Evolutionary conservation across 2,888 invertebrate genomes (phyloP).

Genomic region (Platynereis dumerilii): DNA sequence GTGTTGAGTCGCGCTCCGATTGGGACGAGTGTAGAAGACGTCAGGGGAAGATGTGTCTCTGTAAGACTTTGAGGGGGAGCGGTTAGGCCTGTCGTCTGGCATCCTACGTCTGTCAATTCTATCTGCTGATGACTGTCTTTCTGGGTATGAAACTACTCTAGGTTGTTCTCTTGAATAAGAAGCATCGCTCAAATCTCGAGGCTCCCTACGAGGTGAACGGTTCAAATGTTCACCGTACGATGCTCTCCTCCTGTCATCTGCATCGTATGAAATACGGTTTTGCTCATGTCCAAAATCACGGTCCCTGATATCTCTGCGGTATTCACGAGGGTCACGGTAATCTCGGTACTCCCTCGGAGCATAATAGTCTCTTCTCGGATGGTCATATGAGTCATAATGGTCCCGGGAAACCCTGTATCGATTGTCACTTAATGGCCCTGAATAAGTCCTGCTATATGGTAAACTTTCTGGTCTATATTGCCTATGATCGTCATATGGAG

Average conservation of each 20-base stretch:
- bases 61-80: conserved; percentile 14
- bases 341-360: conserved; percentile 1
- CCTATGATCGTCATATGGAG: background rate
- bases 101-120: no score
- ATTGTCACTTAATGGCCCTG: no score
- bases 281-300: no score
- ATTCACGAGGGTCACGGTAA: background rate
- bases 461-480: background rate
- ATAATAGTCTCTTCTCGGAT: conserved; percentile 6
- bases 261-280: background rate
- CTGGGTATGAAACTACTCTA: no score
- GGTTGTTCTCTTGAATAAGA: background rate
- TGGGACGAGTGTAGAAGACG: conserved; percentile 30
- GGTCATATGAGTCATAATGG: background rate
- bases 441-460: background rate
- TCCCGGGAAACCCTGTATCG: no score
- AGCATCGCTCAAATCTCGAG: no score
- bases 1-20: conserved; percentile 16
- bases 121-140: no score
- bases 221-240: no score
- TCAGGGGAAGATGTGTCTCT: conserved; percentile 24
- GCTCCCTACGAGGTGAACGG: no score
- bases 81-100: no score
- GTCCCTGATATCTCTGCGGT: background rate
- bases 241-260: background rate